Conservation (phyloP, 2,888 invertebrate genomes). For the Phengaris alcon region DNA sequence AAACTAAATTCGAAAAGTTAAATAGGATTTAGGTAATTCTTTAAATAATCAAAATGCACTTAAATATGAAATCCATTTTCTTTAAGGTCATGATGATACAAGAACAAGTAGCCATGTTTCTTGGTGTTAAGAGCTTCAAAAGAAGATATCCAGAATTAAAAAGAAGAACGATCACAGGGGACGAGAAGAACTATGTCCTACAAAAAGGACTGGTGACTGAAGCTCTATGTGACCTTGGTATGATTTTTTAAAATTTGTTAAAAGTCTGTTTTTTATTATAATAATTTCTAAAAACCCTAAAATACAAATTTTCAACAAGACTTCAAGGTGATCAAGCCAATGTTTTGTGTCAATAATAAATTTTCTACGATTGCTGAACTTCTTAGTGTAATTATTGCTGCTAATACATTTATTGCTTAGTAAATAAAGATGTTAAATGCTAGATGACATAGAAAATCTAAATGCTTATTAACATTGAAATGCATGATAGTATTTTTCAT, state of each 20-base stretch:
- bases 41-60: too few relatives aligned
- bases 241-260: constrained; percentile 42
- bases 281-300: too few relatives aligned
- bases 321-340: too few relatives aligned
- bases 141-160: constrained; percentile 94
- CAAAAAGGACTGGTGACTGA: constrained; percentile 91
- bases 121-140: constrained; percentile 97
- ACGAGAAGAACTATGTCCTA: constrained; percentile 92
- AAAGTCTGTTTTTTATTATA: not conserved
- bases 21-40: too few relatives aligned
- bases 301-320: too few relatives aligned
- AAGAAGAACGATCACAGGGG: constrained; percentile 87
- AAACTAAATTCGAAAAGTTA: too few relatives aligned
- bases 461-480: not conserved
- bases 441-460: too few relatives aligned
- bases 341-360: too few relatives aligned
- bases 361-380: too few relatives aligned
- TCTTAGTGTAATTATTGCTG: not conserved
- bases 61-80: constrained; percentile 30
- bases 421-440: constrained; percentile 64
- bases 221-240: constrained; percentile 94
- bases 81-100: constrained; percentile 95
- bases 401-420: constrained; percentile 49
- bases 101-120: constrained; percentile 96
- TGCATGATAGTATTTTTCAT: not conserved